Evolutionary conservation across 2,797 vertebrate species (phyloP).

Genomic region (Presbytis comata): DNA sequence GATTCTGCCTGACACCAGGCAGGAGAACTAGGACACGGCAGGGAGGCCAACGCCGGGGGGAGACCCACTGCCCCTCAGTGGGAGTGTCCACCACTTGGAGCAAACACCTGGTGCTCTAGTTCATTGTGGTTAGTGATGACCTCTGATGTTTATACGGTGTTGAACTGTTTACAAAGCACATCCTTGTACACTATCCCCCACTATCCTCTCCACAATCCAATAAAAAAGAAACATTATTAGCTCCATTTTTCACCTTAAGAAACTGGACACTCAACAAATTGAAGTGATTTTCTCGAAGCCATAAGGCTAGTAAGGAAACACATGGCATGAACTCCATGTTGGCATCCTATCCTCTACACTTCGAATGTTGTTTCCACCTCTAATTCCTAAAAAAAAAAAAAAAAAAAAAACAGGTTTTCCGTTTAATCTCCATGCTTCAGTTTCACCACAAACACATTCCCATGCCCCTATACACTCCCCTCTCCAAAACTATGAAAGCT

Average conservation of each 20-base stretch:
- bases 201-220: neutral
- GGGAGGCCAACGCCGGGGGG: rapidly evolving
- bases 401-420: neutral
- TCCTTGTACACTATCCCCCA: neutral
- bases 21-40: no score
- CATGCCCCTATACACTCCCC: rapidly evolving
- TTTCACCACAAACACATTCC: neutral
- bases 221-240: neutral
- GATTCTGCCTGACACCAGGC: neutral
- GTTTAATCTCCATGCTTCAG: neutral
- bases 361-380: neutral
- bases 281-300: neutral
- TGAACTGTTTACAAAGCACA: neutral
- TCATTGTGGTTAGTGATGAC: neutral
- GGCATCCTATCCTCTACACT: neutral
- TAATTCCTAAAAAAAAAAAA: neutral
- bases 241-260: conserved; percentile 40
- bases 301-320: neutral
- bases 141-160: neutral
- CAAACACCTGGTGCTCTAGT: no score
- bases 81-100: neutral
- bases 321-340: neutral
- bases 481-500: neutral
- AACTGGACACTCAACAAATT: neutral
- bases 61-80: rapidly evolving